Evolutionary conservation across 2,888 invertebrate species (phyloP).

Genomic region (Pyralis farinalis): DNA sequence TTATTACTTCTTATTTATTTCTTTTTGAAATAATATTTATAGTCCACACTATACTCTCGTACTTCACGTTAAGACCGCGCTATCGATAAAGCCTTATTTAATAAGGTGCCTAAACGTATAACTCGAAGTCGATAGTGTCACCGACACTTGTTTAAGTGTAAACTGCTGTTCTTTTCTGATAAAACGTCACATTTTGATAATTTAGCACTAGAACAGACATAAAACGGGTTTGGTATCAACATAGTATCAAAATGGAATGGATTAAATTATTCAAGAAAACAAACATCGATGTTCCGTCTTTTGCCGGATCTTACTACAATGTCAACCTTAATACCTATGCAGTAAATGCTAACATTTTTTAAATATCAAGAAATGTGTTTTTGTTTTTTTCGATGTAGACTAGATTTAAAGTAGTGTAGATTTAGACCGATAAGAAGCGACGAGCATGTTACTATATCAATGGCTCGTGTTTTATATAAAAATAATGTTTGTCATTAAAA

Average conservation of each 20-base stretch:
- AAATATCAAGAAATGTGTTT: conserved; percentile 10
- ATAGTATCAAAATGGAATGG: conserved; percentile 41
- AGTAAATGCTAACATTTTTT: conserved; percentile 3
- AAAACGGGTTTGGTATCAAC: conserved; percentile 45
- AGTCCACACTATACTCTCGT: conserved; percentile 22
- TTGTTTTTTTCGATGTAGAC: conserved; percentile 16
- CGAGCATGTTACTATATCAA: conserved; percentile 26
- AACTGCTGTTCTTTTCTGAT: conserved; percentile 74
- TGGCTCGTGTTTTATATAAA: conserved; percentile 14
- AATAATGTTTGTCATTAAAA: conserved; percentile 20
- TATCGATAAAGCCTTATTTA: conserved; percentile 68
- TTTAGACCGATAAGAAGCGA: conserved; percentile 23
- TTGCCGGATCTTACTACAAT: conserved; percentile 7
- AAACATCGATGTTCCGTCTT: conserved; percentile 18
- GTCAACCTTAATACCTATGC: conserved; percentile 11
- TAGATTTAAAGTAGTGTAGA: conserved; percentile 22
- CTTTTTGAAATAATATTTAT: background rate
- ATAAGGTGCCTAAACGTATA: conserved; percentile 70
- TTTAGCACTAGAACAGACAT: conserved; percentile 48
- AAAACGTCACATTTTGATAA: conserved; percentile 74
- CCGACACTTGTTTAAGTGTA: conserved; percentile 76
- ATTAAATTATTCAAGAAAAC: conserved; percentile 40
- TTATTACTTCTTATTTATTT: too few species aligned
- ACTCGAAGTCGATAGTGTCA: conserved; percentile 54
- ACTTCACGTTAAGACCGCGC: conserved; percentile 21